A percentile compares a stretch with the other conserved stretches of the same genome.
These are phyloP conservation scores for Thalassaphorura encarpata DNA, from an alignment of 1,140 invertebrate species.

Conservation along the genomic window DNA sequence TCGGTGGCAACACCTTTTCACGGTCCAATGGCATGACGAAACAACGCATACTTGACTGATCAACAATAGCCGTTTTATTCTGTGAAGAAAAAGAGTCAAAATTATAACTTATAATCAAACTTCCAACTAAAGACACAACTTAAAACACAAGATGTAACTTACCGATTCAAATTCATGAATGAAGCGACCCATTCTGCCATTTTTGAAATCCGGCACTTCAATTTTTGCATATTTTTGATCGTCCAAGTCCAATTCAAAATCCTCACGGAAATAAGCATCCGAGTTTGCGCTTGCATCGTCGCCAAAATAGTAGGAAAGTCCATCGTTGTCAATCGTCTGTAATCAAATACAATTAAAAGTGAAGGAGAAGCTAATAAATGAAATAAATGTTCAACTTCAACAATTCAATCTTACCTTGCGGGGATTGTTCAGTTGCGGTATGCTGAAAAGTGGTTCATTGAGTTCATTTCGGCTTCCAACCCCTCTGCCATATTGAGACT, in stretches of 20 bases:
- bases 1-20: constrained; percentile 57
- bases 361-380: not conserved
- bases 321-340: constrained; percentile 26
- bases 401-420: constrained; percentile 1
- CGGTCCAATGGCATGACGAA: constrained; percentile 82
- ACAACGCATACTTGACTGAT: constrained; percentile 61
- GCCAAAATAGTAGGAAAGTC: constrained; percentile 32
- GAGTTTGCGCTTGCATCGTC: constrained; percentile 17
- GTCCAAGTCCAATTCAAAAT: constrained; percentile 60
- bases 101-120: constrained; percentile 1
- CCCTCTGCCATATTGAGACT: constrained; percentile 23
- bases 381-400: not conserved
- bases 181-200: constrained; percentile 64
- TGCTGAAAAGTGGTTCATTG: constrained; percentile 18
- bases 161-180: constrained; percentile 79
- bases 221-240: constrained; percentile 61
- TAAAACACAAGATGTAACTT: constrained; percentile 17
- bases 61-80: constrained; percentile 71
- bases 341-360: not conserved
- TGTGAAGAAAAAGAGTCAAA: constrained; percentile 29
- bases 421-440: constrained; percentile 19
- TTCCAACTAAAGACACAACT: too few species aligned
- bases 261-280: constrained; percentile 51
- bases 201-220: constrained; percentile 65
- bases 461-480: constrained; percentile 10